A percentile compares a stretch with the other conserved stretches of the same genome.
These are phyloP conservation scores for Hofmannophila pseudospretella DNA, from an alignment of 2,888 invertebrate genomes.

Conservation along the genomic window DNA sequence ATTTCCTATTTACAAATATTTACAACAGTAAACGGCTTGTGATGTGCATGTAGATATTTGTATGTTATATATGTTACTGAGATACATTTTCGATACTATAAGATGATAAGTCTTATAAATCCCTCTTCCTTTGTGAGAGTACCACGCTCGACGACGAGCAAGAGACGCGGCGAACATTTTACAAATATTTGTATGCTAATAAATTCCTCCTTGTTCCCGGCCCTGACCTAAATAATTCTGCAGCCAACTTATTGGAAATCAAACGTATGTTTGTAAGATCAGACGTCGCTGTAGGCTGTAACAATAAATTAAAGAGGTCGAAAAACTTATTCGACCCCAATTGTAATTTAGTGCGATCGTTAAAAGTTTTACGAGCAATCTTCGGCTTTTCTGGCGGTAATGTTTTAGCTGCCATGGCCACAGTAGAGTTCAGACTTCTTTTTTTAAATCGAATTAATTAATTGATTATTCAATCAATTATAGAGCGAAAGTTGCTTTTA, in stretches of 20 bases:
- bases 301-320: conserved; percentile 52
- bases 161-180: background rate
- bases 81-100: too few relatives aligned
- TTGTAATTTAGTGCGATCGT: conserved; percentile 57
- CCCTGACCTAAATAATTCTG: conserved; percentile 6
- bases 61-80: background rate
- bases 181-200: conserved; percentile 1
- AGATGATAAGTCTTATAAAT: too few relatives aligned
- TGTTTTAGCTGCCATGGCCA: conserved; percentile 31
- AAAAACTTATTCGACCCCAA: conserved; percentile 48
- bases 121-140: background rate
- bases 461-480: conserved; percentile 11
- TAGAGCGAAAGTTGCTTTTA: too few relatives aligned
- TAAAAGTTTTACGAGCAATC: conserved; percentile 64
- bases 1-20: too few relatives aligned
- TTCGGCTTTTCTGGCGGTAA: conserved; percentile 49
- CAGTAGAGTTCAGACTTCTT: background rate
- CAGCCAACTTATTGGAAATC: conserved; percentile 9
- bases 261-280: conserved; percentile 35
- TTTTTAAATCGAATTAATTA: conserved; percentile 10
- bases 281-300: conserved; percentile 25
- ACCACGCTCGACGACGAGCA: background rate
- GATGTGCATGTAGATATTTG: background rate
- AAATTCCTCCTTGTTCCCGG: conserved; percentile 2
- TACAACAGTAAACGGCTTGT: too few relatives aligned